A percentile compares a stretch with the other conserved stretches of the same genome.
Conservation (phyloP, 1,140 invertebrate species). For the Bombus haemorrhoidalis region DNA sequence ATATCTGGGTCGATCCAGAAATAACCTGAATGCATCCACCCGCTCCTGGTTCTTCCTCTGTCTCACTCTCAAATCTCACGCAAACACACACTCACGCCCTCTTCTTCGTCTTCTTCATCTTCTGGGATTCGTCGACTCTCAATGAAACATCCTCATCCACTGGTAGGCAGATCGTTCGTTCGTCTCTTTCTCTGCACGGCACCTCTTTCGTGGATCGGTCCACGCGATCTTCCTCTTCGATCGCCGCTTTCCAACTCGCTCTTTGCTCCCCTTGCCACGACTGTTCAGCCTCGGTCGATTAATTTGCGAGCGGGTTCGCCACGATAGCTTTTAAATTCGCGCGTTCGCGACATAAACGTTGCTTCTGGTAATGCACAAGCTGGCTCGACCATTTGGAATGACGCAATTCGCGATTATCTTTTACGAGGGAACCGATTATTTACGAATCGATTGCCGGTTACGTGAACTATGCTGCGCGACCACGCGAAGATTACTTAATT, state of each 20-base stretch:
- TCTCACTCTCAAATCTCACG: neutral
- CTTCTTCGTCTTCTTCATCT: conserved; percentile 45
- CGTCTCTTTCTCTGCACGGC: conserved; percentile 13
- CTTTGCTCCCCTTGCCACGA: no score
- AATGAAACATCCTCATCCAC: conserved; percentile 67
- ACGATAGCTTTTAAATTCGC: conserved; percentile 59
- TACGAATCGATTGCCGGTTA: conserved; percentile 43
- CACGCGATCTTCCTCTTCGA: neutral
- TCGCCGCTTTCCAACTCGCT: neutral
- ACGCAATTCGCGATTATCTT: conserved; percentile 61
- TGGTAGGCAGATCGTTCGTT: neutral
- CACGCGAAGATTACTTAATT: conserved; percentile 52
- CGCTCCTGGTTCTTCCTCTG: conserved; percentile 51
- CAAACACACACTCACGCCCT: neutral
- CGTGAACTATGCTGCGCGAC: conserved; percentile 36
- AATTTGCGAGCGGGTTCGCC: conserved; percentile 38
- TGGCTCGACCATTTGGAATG: conserved; percentile 52
- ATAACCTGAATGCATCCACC: conserved; percentile 79
- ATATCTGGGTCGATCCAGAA: conserved; percentile 80
- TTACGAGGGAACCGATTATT: conserved; percentile 60
- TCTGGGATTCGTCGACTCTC: conserved; percentile 53
- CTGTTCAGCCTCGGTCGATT: conserved; percentile 45
- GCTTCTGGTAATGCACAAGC: conserved; percentile 57
- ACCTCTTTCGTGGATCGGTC: conserved; percentile 16
- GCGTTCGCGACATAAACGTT: conserved; percentile 34